A percentile compares a stretch with the other conserved stretches of the same genome.
These are phyloP conservation scores for Phyllostomus hastatus DNA, from an alignment of 2,113 vertebrate genomes.

Conservation along the genomic window DNA sequence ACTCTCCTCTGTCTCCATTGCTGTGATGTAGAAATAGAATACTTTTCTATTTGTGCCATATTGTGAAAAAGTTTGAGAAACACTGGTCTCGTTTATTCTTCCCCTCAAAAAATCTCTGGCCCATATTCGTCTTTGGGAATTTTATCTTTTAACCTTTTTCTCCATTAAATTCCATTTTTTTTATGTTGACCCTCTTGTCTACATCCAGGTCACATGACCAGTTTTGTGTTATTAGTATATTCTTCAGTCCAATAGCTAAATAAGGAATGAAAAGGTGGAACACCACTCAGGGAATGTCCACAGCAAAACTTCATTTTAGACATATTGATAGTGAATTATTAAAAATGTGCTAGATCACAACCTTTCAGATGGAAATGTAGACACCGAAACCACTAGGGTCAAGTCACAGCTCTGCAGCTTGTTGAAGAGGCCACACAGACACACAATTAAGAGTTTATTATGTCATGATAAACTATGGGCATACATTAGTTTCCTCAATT, in stretches of 20 bases:
- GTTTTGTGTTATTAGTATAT: not conserved
- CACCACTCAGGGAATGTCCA: not conserved
- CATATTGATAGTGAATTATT: constrained; percentile 3
- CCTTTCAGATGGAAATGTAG: not conserved
- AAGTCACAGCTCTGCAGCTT: not conserved
- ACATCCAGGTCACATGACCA: not conserved
- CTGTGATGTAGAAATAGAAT: not conserved
- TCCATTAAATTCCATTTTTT: not conserved
- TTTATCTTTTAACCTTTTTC: not conserved
- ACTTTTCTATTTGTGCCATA: not conserved
- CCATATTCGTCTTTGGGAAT: not conserved
- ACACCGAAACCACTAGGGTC: not conserved
- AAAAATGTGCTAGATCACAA: not conserved
- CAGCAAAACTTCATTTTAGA: not conserved
- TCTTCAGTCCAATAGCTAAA: not conserved
- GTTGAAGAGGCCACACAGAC: not conserved
- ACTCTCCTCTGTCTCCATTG: not conserved
- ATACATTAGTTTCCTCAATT: not conserved
- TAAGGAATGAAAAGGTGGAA: not conserved
- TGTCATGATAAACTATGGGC: not conserved
- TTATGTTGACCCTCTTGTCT: not conserved
- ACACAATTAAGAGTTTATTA: not conserved
- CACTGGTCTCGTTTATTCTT: accelerated
- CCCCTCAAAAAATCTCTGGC: not conserved
- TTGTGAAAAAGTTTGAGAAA: not conserved